phyloP scores from a whole-genome alignment of 2,888 invertebrate genomes.

The Eilema depressum region DNA sequence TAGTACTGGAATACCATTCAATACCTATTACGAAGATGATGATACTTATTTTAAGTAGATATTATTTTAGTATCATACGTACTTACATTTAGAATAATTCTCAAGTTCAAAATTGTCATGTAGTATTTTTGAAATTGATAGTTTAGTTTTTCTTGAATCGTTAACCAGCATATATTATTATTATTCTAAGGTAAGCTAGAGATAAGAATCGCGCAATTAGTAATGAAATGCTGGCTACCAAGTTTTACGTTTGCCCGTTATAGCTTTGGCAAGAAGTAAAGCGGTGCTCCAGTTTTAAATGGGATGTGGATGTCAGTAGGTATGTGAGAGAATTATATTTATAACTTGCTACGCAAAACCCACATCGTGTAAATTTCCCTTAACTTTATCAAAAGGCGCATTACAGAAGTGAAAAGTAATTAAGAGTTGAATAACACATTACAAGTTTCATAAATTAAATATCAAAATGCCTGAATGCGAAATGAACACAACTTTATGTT shows the following conservation, averaged over 20 bases:
- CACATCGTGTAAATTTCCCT: not conserved
- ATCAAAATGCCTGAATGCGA: not conserved
- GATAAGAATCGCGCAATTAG: not conserved
- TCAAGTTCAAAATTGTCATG: not conserved
- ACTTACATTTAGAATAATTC: not conserved
- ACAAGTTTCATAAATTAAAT: not conserved
- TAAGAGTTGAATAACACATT: not conserved
- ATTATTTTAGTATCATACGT: not conserved
- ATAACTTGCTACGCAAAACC: not conserved
- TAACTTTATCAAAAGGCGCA: slow-evolving; percentile 1
- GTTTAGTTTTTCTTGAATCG: too few species aligned
- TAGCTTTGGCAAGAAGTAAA: not conserved
- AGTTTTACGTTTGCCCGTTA: not conserved
- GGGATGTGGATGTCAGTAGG: not conserved
- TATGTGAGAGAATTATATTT: not conserved
- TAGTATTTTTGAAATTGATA: too few species aligned
- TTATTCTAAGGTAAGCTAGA: not conserved
- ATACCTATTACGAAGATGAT: not conserved
- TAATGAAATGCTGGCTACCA: not conserved
- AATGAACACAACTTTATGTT: not conserved
- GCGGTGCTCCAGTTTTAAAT: not conserved
- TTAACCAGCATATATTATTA: not conserved
- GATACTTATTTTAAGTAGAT: too few species aligned
- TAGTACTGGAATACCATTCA: not conserved
- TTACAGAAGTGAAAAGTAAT: slow-evolving; percentile 1